Base-by-base conservation (phyloP, 2,113 vertebrate genomes). In the Ondatra zibethicus region DNA sequence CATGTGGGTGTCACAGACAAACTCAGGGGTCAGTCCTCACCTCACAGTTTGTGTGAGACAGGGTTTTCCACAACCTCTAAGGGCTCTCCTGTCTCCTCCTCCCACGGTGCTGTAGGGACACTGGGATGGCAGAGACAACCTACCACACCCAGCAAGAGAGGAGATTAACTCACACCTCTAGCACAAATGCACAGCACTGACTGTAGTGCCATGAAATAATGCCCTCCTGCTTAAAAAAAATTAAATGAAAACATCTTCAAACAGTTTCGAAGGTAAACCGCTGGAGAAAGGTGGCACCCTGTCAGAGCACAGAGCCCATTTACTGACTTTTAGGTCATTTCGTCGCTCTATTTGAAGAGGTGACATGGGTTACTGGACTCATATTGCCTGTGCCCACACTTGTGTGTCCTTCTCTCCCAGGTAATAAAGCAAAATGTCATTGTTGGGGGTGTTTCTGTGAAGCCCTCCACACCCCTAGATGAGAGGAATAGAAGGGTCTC, bases 341-440 rank as follows among this genome's bases (percentile, higher is more conserved):
- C 76, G 63, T 91, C 89, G 93, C 21, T 31, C 55, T 52, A 29
- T 89, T 66, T 58, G 58, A 84, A 89, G 50, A 94, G 95, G 93
- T 93, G 84, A 93, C 50, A 39, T 84, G 31, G 92, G 92, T 97
- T 84, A 63, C 87, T 52, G 3, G 1, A 55, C 42, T 94, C 75
- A 78, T 61, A 66, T 29, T 47, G 1, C 77, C n/a, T 89, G 29
- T 25, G 19, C 63, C 52, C 0, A 1, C 3, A 36, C 36, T n/a
- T 55, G 3, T 29, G 4, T 75, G 76, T 94, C 77, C 63, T 86
- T 82, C 52, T 93, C 75, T 94, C 68, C 23, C n/a, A 97, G 36
- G 75, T 92, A 97, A 96, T 97, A 92, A 95, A 97, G 39, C 58
- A 85, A 93, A 96, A 96, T 93, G 87, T 94, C 96, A 93, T 25